Percentiles rank a stretch among this genome's conserved stretches.
Conservation (phyloP, 2,113 vertebrate genomes). For the Bubalus kerabau region DNA sequence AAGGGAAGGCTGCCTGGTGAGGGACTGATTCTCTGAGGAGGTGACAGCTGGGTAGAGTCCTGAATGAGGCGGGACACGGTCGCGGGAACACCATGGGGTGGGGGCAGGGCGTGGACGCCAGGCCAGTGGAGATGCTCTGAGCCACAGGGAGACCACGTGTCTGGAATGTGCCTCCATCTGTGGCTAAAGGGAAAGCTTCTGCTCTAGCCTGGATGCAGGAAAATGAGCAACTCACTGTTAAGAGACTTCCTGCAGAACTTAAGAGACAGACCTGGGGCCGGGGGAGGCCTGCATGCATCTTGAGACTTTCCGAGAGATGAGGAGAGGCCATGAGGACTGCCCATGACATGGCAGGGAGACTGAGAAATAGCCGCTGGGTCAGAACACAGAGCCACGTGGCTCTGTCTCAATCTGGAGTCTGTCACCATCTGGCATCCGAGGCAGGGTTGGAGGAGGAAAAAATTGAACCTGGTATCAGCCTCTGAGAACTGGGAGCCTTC, state of each 20-base stretch:
- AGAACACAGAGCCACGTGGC: background rate
- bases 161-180: background rate
- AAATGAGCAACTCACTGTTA: background rate
- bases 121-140: background rate
- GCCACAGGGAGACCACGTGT: background rate
- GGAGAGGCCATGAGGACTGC: background rate
- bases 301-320: background rate
- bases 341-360: background rate
- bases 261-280: background rate
- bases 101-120: accelerated
- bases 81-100: accelerated
- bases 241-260: background rate
- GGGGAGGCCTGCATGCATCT: background rate
- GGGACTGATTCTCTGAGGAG: background rate
- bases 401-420: background rate
- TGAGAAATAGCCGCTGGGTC: background rate
- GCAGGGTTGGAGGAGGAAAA: too few relatives aligned
- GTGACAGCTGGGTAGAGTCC: background rate
- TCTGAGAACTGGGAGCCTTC: background rate
- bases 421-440: background rate
- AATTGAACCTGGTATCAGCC: background rate
- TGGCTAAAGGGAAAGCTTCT: background rate
- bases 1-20: background rate
- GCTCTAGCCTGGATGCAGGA: background rate
- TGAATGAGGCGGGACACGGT: background rate